Conservation (phyloP, 2,113 vertebrate genomes). For the Macroglossus sobrinus region DNA sequence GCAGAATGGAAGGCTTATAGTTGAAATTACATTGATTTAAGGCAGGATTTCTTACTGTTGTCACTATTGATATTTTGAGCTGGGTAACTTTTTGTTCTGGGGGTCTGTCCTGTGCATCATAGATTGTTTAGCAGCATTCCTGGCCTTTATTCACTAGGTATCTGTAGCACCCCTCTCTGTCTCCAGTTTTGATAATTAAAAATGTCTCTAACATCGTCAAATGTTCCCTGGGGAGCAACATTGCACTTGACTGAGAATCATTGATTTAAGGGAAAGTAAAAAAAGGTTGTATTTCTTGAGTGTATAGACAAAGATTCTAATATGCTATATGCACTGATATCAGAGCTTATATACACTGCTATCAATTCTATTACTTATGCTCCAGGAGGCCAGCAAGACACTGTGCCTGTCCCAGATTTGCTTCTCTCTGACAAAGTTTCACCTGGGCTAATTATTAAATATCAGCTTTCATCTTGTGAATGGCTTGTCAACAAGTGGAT, state of each 20-base stretch:
- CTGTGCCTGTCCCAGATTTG: neutral
- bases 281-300: neutral
- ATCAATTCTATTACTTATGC: neutral
- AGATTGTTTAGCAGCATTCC: neutral
- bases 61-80: neutral
- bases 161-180: neutral
- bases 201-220: neutral
- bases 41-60: accelerated
- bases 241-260: neutral
- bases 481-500: neutral
- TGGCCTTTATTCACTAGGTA: neutral
- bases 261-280: neutral
- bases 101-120: neutral
- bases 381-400: neutral
- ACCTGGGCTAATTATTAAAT: constrained; percentile 20
- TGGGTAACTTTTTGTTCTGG: neutral
- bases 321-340: neutral
- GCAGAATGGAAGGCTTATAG: neutral
- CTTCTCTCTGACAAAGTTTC: neutral
- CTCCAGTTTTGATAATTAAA: neutral
- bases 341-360: neutral
- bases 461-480: neutral
- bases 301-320: neutral
- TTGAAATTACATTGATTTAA: neutral
- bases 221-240: no score